Base-by-base conservation (phyloP, 2,888 invertebrate species). In the Apotomis turbidana region DNA sequence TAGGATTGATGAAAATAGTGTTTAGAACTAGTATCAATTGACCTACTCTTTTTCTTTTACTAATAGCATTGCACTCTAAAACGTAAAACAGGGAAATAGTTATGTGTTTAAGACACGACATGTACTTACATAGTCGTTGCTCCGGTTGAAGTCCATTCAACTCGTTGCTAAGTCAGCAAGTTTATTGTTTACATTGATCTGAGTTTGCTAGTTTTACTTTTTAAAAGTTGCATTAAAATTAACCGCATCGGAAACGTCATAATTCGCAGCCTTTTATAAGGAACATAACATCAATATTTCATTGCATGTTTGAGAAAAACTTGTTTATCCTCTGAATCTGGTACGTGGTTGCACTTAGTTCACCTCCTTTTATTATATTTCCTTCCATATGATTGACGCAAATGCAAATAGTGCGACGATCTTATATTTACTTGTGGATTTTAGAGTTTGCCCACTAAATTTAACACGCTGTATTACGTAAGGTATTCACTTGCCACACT, bases 391-490 rank as follows among this genome's bases (percentile, higher is more conserved):
- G 55, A 71, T 71, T 67, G 71, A 61, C 61, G 61, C 46, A 38
- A 41, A 59, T 44, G 38, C 49, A 71, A 67, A 67, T 51, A 71
- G 41, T 60, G 60, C 41, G 51, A 67, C 57, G 55, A 67, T 55
- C 38, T 71, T 55, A n/a, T 71, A 55, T 71, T 71, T 71, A 55
- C 71, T 51, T 62, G 71, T 41, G 55, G 67, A 67, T 67, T 67
- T 49, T 62, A 13, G 27, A 61, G 71, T 67, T 57, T 61, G 49
- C 51, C 51, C 41, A 62, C 71, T 61, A 57, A 71, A 46, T 67
- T 61, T 41, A 61, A 49, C 66, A 66, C 27, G 52, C 15, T 44
- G n/a, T 6, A 41, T 71, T 62, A 71, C 51, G 67, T 67, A 67
- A 71, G 44, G n/a, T 63, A 57, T 59, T 64, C 36, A 59, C 52